phyloP scores from a whole-genome alignment of 2,888 invertebrate genomes.

The Scaptodrosophila latifasciaeformis region DNA sequence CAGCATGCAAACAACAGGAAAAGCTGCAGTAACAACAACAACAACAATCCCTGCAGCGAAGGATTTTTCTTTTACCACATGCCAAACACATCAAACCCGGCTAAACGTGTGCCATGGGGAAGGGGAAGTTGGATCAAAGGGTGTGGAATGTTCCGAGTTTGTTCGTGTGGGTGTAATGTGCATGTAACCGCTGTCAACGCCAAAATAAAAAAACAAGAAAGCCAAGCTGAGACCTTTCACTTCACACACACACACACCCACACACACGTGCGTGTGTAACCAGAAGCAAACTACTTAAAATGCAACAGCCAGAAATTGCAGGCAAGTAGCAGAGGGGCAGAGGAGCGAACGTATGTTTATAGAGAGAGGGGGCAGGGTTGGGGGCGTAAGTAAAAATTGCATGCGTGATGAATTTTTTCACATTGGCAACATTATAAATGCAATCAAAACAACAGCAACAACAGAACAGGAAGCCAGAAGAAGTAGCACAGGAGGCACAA shows the following conservation, averaged over 20 bases:
- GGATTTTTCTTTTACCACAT: too few relatives aligned
- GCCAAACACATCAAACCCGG: conserved; percentile 39
- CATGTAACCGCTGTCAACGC: conserved; percentile 59
- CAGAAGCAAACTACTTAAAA: conserved; percentile 50
- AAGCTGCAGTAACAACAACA: conserved; percentile 10
- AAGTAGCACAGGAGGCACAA: not conserved
- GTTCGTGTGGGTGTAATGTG: conserved; percentile 44
- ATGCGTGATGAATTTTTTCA: conserved; percentile 50
- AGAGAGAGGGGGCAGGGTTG: not conserved
- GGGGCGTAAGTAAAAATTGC: conserved; percentile 46
- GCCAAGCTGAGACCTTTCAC: conserved; percentile 34
- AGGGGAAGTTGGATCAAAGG: conserved; percentile 1
- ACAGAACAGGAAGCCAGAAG: not conserved
- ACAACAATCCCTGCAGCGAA: too few relatives aligned
- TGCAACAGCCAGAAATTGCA: conserved; percentile 45
- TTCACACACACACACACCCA: conserved; percentile 15
- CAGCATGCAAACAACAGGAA: conserved; percentile 53
- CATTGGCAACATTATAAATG: conserved; percentile 60
- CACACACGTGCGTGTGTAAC: not conserved
- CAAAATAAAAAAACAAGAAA: too few relatives aligned
- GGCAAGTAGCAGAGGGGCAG: conserved; percentile 1
- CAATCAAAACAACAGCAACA: conserved; percentile 12
- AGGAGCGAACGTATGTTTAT: not conserved
- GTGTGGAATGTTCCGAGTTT: too few relatives aligned
- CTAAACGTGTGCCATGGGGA: not conserved